Percentiles rank a stretch among this genome's conserved stretches.
phyloP scores from a whole-genome alignment of 2,888 invertebrate genomes.

The Calliopum simillimum region DNA sequence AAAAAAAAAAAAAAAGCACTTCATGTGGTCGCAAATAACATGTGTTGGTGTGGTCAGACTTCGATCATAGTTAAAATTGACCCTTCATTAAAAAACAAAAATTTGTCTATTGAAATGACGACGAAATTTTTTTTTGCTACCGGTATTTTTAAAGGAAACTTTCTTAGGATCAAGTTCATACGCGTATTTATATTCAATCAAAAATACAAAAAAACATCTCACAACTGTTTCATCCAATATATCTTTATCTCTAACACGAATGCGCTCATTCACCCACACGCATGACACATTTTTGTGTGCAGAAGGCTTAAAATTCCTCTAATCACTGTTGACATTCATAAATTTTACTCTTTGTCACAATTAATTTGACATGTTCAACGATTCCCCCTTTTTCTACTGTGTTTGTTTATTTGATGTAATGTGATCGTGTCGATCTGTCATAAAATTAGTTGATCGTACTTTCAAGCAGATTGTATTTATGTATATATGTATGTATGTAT shows the following conservation, averaged over 20 bases:
- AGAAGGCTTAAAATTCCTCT: slow-evolving; percentile 36
- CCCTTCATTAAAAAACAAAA: no score
- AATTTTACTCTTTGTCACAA: slow-evolving; percentile 30
- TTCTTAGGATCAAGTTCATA: no score
- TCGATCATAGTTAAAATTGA: no score
- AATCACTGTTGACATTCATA: slow-evolving; percentile 56
- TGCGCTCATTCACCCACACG: no score
- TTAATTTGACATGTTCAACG: slow-evolving; percentile 35
- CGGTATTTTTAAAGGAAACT: no score
- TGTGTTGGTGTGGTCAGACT: slow-evolving; percentile 44
- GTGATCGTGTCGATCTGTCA: slow-evolving; percentile 28
- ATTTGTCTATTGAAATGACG: no score
- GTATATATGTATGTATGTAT: no score
- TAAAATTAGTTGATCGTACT: slow-evolving; percentile 30
- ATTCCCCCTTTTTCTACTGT: slow-evolving; percentile 45
- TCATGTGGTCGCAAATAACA: slow-evolving; percentile 51
- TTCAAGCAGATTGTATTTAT: background rate
- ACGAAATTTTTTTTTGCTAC: no score
- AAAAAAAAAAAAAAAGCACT: slow-evolving; percentile 38
- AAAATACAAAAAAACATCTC: no score
- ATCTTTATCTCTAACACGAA: no score
- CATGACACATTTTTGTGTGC: background rate
- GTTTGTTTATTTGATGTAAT: slow-evolving; percentile 23
- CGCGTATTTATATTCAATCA: no score
- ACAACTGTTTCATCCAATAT: no score